Base-by-base conservation (phyloP, 2,113 vertebrate genomes). In the Anguilla rostrata region DNA sequence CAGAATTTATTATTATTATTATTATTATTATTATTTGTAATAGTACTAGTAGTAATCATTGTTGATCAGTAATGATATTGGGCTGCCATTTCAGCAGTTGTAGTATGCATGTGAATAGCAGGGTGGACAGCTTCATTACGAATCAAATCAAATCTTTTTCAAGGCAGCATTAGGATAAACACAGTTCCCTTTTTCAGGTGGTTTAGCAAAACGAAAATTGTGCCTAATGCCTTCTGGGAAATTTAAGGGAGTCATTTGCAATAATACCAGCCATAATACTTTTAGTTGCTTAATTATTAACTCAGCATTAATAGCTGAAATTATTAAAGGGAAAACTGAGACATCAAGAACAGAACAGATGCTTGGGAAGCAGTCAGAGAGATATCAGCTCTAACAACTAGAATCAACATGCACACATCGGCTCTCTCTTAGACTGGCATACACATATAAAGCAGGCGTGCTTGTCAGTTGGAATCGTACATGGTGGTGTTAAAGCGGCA, bases 171-270 rank as follows among this genome's bases (percentile, higher is more conserved):
- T 46, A 26, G 40, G 80, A 82, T 40, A 40, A 43, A 18, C 40
- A 39, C 40, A 39, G 22, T 22, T 82, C 34, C 34, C 3, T 43
- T 22, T n/a, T 26, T 8, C 20, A 41, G 78, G 7, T 46, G 9
- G 29, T 82, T 82, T 82, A 82, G 43, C 81, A 20, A 82, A n/a
- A 82, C 41, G 81, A 20, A 82, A n/a, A n/a, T n/a, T 82, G 40
- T 49, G 40, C 46, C 60, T 82, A 43, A 82, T 82, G 46, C 81
- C 41, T n/a, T 56, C 81, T 46, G 81, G 81, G 46, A 29, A 71
- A 9, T 49, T 41, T 43, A 66, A 14, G 40, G 46, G 79, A 40
- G 39, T 43, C 41, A 41, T 39, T 41, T 11, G 26, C 12, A 39
- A 81, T 81, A 53, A 29, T 26, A 43, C 81, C 43, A 22, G 46